Conservation (phyloP, 2,797 vertebrate species). For the Tadarida brasiliensis region DNA sequence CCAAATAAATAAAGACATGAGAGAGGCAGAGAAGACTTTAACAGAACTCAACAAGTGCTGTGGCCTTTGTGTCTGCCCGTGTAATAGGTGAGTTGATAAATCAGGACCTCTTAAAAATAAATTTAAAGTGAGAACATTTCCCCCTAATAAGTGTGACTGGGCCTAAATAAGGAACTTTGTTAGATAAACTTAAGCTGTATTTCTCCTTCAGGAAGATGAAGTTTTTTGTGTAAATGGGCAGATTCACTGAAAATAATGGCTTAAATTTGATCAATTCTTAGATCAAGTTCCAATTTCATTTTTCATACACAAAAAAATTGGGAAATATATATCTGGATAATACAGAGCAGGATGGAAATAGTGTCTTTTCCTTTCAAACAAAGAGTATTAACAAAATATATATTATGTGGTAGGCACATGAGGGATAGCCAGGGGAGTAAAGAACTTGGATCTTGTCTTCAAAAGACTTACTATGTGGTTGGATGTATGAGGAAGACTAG, state of each 20-base stretch:
- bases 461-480: slow-evolving; percentile 34
- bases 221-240: slow-evolving; percentile 29
- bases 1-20: slow-evolving; percentile 99
- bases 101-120: slow-evolving; percentile 55
- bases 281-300: slow-evolving; percentile 45
- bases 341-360: slow-evolving; percentile 49
- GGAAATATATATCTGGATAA: slow-evolving; percentile 19
- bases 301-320: not conserved
- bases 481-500: slow-evolving; percentile 31
- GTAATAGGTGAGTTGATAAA: slow-evolving; percentile 92
- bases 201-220: slow-evolving; percentile 34
- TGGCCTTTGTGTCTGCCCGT: slow-evolving; percentile 97
- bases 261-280: slow-evolving; percentile 48
- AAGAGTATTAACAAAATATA: not conserved
- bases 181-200: slow-evolving; percentile 24
- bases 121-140: not conserved
- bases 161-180: slow-evolving; percentile 46
- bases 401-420: not conserved
- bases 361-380: slow-evolving; percentile 53
- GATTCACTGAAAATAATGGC: not conserved
- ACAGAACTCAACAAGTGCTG: slow-evolving; percentile 98
- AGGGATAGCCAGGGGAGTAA: slow-evolving; percentile 1
- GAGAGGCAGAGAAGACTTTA: slow-evolving; percentile 96
- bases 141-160: not conserved
- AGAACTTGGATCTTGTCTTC: not conserved